Conservation (phyloP, 2,797 vertebrate species). For the Coccyzus lansbergi region DNA sequence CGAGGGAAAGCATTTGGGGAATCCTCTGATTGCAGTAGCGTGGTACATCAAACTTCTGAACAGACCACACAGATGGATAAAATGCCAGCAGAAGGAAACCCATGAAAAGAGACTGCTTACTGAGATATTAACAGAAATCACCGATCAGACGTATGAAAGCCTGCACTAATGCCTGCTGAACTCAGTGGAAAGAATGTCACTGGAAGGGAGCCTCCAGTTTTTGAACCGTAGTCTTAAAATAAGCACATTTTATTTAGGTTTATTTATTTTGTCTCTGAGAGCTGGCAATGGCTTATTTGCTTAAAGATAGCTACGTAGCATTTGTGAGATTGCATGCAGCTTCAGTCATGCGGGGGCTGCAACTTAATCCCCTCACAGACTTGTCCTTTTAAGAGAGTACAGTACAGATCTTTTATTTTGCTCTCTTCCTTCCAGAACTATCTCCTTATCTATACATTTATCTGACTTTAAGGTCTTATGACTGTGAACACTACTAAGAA, state of each 20-base stretch:
- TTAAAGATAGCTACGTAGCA: not conserved
- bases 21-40: not conserved
- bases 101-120: not conserved
- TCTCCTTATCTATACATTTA: not conserved
- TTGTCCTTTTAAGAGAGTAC: not conserved
- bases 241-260: not conserved
- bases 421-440: not conserved
- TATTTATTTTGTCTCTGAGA: not conserved
- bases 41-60: not conserved
- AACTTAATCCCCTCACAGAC: not conserved
- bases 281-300: not conserved
- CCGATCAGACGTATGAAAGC: not conserved
- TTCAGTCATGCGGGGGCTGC: not conserved
- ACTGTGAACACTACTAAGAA: not conserved
- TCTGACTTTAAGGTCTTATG: not conserved
- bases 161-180: not conserved
- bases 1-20: conserved; percentile 3
- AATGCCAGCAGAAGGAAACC: conserved; percentile 10
- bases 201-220: not conserved
- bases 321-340: not conserved
- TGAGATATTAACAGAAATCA: not conserved
- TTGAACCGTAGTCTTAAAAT: not conserved
- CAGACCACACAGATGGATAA: conserved; percentile 44
- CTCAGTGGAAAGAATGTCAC: not conserved
- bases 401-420: not conserved